These are phyloP conservation scores for Leptopilina boulardi DNA, from an alignment of 1,140 invertebrate genomes.

Conservation along the genomic window DNA sequence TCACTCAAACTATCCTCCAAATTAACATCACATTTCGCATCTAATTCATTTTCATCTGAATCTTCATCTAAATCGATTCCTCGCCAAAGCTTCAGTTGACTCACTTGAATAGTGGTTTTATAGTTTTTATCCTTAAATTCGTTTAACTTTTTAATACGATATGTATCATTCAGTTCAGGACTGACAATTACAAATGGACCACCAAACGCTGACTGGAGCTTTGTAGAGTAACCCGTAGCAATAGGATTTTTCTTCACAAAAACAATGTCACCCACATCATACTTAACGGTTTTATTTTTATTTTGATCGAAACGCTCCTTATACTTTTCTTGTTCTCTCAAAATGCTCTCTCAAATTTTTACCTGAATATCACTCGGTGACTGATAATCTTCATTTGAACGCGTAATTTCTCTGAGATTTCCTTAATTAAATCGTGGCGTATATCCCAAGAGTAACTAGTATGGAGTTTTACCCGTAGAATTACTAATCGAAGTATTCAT, in stretches of 20 bases:
- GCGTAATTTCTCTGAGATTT: no score
- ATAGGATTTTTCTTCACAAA: not conserved
- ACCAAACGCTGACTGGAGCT: not conserved
- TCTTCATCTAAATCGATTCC: not conserved
- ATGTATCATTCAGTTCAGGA: not conserved
- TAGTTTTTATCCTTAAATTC: not conserved
- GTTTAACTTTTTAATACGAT: not conserved
- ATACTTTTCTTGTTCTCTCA: not conserved
- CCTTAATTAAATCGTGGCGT: no score
- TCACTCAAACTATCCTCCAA: not conserved
- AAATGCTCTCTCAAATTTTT: not conserved
- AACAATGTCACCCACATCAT: not conserved
- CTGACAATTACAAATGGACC: not conserved
- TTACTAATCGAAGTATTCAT: no score
- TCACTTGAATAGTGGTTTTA: not conserved
- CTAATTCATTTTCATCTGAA: not conserved
- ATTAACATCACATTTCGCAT: not conserved
- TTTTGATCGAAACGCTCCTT: not conserved
- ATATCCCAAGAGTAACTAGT: no score
- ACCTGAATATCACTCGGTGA: not conserved
- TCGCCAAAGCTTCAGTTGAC: not conserved
- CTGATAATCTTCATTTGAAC: no score
- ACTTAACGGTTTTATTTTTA: not conserved
- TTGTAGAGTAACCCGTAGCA: not conserved
- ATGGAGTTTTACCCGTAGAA: no score